A percentile compares a stretch with the other conserved stretches of the same genome.
Evolutionary conservation across 2,888 invertebrate genomes (phyloP).

Genomic region (Mesochorus sp.): DNA sequence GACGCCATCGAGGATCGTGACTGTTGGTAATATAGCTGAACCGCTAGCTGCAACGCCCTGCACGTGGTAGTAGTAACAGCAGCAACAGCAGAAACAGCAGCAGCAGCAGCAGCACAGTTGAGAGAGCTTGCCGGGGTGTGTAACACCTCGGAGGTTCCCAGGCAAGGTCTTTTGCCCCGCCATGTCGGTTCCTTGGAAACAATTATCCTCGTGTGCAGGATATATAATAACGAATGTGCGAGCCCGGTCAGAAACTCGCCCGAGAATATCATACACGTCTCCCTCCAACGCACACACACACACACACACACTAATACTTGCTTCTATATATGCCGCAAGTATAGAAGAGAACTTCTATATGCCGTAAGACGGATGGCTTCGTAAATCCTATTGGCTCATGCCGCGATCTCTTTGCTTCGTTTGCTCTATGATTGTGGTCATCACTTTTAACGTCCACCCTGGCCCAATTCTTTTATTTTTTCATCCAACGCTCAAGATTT

Average conservation of each 20-base stretch:
- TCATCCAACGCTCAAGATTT: conserved; percentile 63
- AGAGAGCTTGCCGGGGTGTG: conserved; percentile 16
- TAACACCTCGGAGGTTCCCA: conserved; percentile 77
- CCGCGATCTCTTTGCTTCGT: background rate
- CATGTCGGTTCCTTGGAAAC: conserved; percentile 78
- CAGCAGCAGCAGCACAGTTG: no score
- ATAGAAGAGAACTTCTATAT: no score
- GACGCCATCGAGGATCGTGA: conserved; percentile 67
- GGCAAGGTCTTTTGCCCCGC: conserved; percentile 74
- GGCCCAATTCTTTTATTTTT: conserved; percentile 11
- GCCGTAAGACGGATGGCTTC: conserved; percentile 78
- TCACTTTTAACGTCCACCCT: conserved; percentile 22
- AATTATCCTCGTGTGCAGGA: conserved; percentile 77
- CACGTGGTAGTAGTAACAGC: no score
- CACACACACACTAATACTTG: no score
- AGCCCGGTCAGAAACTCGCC: conserved; percentile 61
- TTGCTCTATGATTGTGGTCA: conserved; percentile 13
- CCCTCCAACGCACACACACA: background rate
- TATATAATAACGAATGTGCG: conserved; percentile 74
- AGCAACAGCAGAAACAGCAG: no score
- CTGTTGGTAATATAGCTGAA: conserved; percentile 68
- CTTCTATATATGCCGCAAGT: no score
- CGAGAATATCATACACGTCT: conserved; percentile 68
- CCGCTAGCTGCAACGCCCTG: conserved; percentile 70
- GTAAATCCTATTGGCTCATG: conserved; percentile 76